These are phyloP conservation scores for Drosophila mayaguana DNA, from an alignment of 2,888 invertebrate genomes.

Conservation along the genomic window DNA sequence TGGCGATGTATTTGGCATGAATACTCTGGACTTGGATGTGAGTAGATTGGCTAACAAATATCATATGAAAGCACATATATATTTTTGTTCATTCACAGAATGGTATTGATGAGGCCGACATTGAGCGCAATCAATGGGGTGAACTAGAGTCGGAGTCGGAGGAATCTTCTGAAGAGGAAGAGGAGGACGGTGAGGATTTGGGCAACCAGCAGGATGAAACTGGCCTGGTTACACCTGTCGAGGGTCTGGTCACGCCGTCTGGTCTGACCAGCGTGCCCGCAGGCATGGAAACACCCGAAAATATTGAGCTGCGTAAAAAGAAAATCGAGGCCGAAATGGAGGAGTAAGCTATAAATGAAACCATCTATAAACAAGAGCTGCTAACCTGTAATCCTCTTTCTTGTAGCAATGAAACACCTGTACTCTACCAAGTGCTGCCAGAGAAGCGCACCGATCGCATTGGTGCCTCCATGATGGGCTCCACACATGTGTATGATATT, in stretches of 20 bases:
- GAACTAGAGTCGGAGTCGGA: constrained; percentile 95
- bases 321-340: constrained; percentile 98
- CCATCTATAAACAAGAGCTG: background rate
- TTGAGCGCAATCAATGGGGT: constrained; percentile 98
- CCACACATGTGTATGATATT: constrained; percentile 99
- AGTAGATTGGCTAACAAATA: constrained; percentile 55
- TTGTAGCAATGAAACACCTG: constrained; percentile 94
- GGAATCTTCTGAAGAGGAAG: constrained; percentile 88
- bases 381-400: constrained; percentile 25
- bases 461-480: constrained; percentile 98
- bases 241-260: constrained; percentile 97
- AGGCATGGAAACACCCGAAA: constrained; percentile 99
- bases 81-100: constrained; percentile 83
- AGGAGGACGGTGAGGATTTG: constrained; percentile 88
- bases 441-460: constrained; percentile 96
- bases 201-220: constrained; percentile 89
- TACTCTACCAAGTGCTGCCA: constrained; percentile 97
- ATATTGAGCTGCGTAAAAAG: constrained; percentile 98
- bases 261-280: constrained; percentile 96
- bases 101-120: constrained; percentile 92
- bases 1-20: constrained; percentile 98
- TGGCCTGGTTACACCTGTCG: constrained; percentile 96
- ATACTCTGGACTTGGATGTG: constrained; percentile 90
- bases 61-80: background rate
- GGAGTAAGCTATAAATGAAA: constrained; percentile 87